A percentile compares a stretch with the other conserved stretches of the same genome.
phyloP scores from a whole-genome alignment of 1,140 invertebrate genomes.

The Magallana gigas region DNA sequence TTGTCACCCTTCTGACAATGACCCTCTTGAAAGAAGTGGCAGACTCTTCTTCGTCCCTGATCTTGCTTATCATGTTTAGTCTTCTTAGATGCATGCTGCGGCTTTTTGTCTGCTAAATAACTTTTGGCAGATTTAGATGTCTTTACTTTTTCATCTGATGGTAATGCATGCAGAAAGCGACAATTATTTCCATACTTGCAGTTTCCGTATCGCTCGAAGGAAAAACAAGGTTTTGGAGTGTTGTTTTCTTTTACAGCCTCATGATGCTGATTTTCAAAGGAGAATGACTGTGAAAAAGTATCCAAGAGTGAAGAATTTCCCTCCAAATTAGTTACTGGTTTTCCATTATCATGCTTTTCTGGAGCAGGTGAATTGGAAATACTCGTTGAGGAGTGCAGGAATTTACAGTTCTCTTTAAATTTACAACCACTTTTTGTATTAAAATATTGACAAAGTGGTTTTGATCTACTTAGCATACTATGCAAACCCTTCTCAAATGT shows the following conservation, averaged over 20 bases:
- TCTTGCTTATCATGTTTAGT: background rate
- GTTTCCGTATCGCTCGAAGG: conserved; percentile 49
- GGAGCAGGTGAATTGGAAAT: background rate
- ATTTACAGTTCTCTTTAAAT: conserved; percentile 56
- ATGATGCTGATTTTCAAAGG: conserved; percentile 12
- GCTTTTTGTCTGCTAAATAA: background rate
- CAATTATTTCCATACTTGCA: conserved; percentile 55
- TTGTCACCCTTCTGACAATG: conserved; percentile 63
- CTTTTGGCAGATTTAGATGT: background rate
- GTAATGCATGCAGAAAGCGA: conserved; percentile 46
- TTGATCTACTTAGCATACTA: conserved; percentile 44
- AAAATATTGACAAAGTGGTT: conserved; percentile 53
- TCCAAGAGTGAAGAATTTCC: background rate
- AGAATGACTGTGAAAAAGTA: background rate
- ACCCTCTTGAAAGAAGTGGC: conserved; percentile 60
- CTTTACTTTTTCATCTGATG: conserved; percentile 19
- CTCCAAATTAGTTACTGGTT: background rate
- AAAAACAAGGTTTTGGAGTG: conserved; percentile 47
- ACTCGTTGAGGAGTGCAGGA: conserved; percentile 43
- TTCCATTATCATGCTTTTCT: conserved; percentile 8
- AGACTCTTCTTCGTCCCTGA: conserved; percentile 45
- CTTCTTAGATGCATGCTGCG: background rate
- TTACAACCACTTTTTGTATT: conserved; percentile 54
- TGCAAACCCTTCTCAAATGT: background rate
- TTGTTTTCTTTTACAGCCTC: conserved; percentile 39